Conservation (phyloP, 2,797 vertebrate genomes). For the Otolemur crassicaudatus region DNA sequence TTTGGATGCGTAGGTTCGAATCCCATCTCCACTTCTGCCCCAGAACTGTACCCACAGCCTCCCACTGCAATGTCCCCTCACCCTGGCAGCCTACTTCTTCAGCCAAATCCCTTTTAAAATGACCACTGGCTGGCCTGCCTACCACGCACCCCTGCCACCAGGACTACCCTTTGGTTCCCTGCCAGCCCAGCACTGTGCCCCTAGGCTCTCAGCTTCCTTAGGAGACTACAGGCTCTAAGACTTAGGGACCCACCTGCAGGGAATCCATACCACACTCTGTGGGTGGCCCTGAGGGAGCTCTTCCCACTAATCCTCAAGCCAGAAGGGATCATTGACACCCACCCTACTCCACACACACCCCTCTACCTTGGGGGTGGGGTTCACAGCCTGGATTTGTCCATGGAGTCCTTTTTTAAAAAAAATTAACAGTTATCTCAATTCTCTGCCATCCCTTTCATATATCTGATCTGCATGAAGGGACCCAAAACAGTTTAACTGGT, state of each 20-base stretch:
- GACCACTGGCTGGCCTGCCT: background rate
- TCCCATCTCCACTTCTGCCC: background rate
- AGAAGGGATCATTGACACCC: background rate
- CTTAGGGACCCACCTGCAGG: too few species aligned
- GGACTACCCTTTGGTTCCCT: background rate
- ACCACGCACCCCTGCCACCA: background rate
- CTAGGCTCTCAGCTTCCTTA: background rate
- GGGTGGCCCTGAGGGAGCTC: background rate
- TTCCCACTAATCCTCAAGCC: background rate
- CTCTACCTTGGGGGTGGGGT: too few species aligned
- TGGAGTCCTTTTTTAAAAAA: background rate
- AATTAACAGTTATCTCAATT: too few species aligned
- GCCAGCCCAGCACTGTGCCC: background rate
- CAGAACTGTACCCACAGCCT: background rate
- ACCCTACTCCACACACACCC: background rate
- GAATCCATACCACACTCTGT: too few species aligned
- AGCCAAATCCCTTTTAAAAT: background rate
- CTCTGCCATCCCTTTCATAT: background rate
- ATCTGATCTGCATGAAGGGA: background rate
- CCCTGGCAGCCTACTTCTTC: background rate
- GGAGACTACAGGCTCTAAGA: background rate
- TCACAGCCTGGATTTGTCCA: background rate
- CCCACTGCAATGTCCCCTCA: background rate
- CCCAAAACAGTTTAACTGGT: background rate
- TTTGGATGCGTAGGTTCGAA: background rate